Evolutionary conservation across 2,888 invertebrate genomes (phyloP).

Genomic region (Amphipyra tragopoginis): DNA sequence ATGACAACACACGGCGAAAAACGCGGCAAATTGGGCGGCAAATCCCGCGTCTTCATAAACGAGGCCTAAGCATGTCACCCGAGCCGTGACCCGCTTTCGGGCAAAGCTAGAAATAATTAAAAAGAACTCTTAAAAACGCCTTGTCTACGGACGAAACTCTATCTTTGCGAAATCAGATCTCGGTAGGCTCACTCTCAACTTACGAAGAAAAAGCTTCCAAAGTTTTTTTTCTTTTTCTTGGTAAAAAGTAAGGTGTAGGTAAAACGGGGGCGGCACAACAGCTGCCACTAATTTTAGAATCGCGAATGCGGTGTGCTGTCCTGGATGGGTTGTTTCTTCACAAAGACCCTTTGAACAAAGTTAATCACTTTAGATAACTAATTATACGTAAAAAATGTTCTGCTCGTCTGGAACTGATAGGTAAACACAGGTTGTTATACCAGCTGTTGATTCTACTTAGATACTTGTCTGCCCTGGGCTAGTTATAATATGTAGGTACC

Average conservation of each 20-base stretch:
- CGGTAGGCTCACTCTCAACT: slow-evolving; percentile 69
- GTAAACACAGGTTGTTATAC: slow-evolving; percentile 11
- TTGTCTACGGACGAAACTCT: slow-evolving; percentile 82
- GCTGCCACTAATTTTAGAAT: slow-evolving; percentile 80
- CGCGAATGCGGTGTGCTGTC: slow-evolving; percentile 68
- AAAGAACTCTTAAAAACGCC: slow-evolving; percentile 85
- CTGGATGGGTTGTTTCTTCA: slow-evolving; percentile 60
- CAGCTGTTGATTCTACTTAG: slow-evolving; percentile 23
- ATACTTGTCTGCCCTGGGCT: background rate
- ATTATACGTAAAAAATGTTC: slow-evolving; percentile 51
- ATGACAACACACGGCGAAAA: too few species aligned
- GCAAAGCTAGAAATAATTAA: slow-evolving; percentile 78
- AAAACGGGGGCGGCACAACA: slow-evolving; percentile 75
- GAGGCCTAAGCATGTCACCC: slow-evolving; percentile 60
- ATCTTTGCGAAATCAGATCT: slow-evolving; percentile 86
- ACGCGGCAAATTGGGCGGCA: too few species aligned
- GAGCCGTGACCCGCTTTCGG: slow-evolving; percentile 74
- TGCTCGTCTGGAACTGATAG: slow-evolving; percentile 29
- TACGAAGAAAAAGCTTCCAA: slow-evolving; percentile 70
- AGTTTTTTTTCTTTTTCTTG: slow-evolving; percentile 69
- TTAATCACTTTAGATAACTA: slow-evolving; percentile 63
- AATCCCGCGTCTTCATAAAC: too few species aligned
- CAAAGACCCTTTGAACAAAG: slow-evolving; percentile 61
- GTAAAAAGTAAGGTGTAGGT: slow-evolving; percentile 78
- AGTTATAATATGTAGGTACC: too few species aligned